A percentile compares a stretch with the other conserved stretches of the same genome.
phyloP scores from a whole-genome alignment of 2,888 invertebrate species.

The Alloplasta piceator region DNA sequence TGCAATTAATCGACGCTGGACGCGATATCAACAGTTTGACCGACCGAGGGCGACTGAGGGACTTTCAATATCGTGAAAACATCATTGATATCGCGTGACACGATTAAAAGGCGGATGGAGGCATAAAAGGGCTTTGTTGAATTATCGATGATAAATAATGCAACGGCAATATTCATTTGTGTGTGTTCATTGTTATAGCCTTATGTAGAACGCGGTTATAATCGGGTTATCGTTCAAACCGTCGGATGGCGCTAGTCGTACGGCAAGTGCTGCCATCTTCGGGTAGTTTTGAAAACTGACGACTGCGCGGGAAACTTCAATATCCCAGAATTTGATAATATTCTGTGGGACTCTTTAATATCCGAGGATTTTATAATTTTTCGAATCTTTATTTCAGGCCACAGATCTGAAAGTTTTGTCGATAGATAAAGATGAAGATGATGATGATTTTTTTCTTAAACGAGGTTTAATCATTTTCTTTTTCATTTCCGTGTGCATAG shows the following conservation, averaged over 20 bases:
- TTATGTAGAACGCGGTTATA: background rate
- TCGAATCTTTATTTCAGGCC: too few species aligned
- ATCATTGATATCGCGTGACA: background rate
- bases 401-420: too few species aligned
- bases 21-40: background rate
- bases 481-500: too few species aligned
- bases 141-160: slow-evolving; percentile 13
- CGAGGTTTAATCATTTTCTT: too few species aligned
- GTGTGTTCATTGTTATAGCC: background rate
- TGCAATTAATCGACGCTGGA: too few species aligned
- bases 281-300: background rate
- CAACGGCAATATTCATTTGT: background rate
- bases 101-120: background rate
- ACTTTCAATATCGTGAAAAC: background rate
- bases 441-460: too few species aligned
- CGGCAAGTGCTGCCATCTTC: slow-evolving; percentile 8
- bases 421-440: too few species aligned
- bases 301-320: too few species aligned
- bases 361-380: too few species aligned
- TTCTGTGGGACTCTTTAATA: too few species aligned
- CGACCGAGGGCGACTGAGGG: slow-evolving; percentile 8
- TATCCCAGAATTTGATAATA: too few species aligned
- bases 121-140: background rate
- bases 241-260: slow-evolving; percentile 19
- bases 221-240: background rate